phyloP scores from a whole-genome alignment of 2,797 vertebrate genomes.

The Gallinago stenura region DNA sequence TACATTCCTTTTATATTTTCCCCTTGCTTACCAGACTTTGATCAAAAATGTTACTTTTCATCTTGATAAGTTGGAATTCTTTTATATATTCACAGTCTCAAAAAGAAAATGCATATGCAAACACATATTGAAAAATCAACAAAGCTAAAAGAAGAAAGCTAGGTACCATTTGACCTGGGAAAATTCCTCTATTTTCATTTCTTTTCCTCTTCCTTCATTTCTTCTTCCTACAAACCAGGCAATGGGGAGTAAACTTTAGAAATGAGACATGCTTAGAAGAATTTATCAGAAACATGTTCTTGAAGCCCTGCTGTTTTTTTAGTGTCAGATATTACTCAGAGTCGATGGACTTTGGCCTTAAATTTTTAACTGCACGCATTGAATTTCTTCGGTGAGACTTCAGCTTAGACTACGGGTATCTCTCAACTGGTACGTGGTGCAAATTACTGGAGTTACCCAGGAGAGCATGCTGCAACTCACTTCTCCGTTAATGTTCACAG shows the following conservation, averaged over 20 bases:
- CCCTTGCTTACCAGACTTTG: not conserved
- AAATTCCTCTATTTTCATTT: not conserved
- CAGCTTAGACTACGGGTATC: not conserved
- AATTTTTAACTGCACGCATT: not conserved
- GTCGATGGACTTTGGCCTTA: not conserved
- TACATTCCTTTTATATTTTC: conserved; percentile 11
- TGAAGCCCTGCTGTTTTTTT: not conserved
- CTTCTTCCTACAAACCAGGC: not conserved
- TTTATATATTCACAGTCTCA: not conserved
- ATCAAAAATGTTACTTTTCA: conserved; percentile 42
- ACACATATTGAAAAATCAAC: not conserved
- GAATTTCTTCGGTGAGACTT: not conserved
- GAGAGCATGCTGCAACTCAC: not conserved
- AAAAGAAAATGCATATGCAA: not conserved
- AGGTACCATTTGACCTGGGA: not conserved
- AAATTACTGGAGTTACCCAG: not conserved
- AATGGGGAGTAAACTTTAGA: not conserved
- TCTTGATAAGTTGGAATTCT: not conserved
- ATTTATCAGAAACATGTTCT: not conserved
- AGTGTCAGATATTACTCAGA: not conserved
- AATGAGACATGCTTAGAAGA: not conserved
- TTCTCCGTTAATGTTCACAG: not conserved
- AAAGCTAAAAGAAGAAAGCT: not conserved
- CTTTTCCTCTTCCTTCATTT: not conserved
- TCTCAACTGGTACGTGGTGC: not conserved